Percentiles rank a stretch among this genome's conserved stretches.
phyloP scores from a whole-genome alignment of 2,888 invertebrate species.

The Exephanes ischioxanthus region DNA sequence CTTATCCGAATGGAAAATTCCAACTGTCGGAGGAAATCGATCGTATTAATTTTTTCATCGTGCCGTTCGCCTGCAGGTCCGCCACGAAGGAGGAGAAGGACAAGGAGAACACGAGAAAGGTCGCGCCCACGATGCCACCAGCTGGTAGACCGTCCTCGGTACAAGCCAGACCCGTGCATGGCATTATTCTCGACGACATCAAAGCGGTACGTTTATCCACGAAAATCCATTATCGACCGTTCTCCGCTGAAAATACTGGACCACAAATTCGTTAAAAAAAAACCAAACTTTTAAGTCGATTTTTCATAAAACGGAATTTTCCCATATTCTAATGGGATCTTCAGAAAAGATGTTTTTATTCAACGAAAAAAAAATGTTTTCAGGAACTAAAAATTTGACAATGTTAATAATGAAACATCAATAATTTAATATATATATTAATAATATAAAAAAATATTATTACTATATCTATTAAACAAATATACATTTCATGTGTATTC shows the following conservation, averaged over 20 bases:
- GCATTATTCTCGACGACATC: conserved; percentile 79
- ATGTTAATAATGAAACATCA: too few species aligned
- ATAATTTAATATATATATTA: too few species aligned
- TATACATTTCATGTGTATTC: not conserved
- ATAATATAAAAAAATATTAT: too few species aligned
- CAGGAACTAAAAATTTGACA: too few species aligned
- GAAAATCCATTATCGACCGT: not conserved
- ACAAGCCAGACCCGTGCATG: conserved; percentile 81
- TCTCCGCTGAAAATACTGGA: not conserved
- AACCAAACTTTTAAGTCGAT: too few species aligned
- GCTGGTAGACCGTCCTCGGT: conserved; percentile 83
- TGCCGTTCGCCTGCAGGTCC: conserved; percentile 86
- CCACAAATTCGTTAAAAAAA: too few species aligned
- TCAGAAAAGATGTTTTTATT: too few species aligned
- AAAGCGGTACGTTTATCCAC: conserved; percentile 76
- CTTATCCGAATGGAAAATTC: conserved; percentile 40
- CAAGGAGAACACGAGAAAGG: conserved; percentile 93
- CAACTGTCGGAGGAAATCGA: not conserved
- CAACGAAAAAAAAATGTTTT: too few species aligned
- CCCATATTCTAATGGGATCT: too few species aligned
- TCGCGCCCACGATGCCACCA: conserved; percentile 80
- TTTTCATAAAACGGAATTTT: too few species aligned
- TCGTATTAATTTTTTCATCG: conserved; percentile 20
- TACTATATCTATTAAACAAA: not conserved
- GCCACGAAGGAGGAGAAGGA: conserved; percentile 95